A percentile compares a stretch with the other conserved stretches of the same genome.
Evolutionary conservation across 2,797 vertebrate genomes (phyloP).

Genomic region (Pseudochirops corinnae): DNA sequence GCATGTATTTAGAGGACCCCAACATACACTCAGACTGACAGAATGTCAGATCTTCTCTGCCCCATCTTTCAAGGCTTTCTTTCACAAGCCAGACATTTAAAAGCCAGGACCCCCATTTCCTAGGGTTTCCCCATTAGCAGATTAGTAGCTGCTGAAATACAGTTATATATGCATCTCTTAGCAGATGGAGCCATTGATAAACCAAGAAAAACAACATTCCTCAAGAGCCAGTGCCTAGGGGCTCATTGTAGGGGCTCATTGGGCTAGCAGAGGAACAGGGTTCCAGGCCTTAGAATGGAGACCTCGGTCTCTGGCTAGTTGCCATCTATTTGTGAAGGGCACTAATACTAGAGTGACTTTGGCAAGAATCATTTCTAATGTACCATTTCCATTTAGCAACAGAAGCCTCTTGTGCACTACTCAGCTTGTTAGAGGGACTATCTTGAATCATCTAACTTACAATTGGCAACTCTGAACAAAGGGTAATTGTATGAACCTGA

Average conservation of each 20-base stretch:
- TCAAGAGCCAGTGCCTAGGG: neutral
- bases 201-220: neutral
- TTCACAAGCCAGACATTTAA: neutral
- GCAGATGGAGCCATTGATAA: neutral
- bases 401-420: neutral
- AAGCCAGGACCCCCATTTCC: neutral
- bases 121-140: neutral
- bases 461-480: neutral
- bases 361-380: neutral
- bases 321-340: neutral
- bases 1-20: neutral
- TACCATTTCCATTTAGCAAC: too few relatives aligned
- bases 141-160: neutral
- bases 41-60: neutral
- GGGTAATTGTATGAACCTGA: neutral
- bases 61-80: neutral
- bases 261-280: neutral
- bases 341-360: neutral
- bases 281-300: neutral
- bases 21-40: neutral
- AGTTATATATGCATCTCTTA: neutral
- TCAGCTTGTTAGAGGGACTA: neutral
- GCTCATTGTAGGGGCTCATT: neutral
- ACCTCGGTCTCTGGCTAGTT: neutral
- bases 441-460: neutral